phyloP scores from a whole-genome alignment of 2,797 vertebrate genomes.

The Coendou prehensilis region DNA sequence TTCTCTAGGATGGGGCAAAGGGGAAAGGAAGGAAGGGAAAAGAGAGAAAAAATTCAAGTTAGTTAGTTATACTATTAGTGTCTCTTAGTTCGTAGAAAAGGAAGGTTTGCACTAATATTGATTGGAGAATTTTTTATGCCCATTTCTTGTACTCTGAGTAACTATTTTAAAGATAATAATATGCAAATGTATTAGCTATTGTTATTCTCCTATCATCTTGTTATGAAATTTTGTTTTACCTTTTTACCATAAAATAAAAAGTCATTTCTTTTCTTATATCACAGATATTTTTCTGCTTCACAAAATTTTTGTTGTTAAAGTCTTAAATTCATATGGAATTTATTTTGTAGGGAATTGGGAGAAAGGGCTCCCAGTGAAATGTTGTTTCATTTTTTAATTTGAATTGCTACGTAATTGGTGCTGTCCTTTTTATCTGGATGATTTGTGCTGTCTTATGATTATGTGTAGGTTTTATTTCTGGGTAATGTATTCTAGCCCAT shows the following conservation, averaged over 20 bases:
- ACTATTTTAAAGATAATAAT: background rate
- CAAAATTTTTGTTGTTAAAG: background rate
- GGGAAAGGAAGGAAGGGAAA: background rate
- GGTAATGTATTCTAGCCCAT: background rate
- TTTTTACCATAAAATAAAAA: background rate
- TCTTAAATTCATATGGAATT: background rate
- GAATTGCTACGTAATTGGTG: background rate
- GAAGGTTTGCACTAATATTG: background rate
- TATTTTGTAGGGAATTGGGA: background rate
- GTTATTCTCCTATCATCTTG: background rate
- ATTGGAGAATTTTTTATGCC: background rate
- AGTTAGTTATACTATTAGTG: background rate
- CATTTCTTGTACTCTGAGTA: background rate
- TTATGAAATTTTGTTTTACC: background rate
- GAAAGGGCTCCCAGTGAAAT: background rate
- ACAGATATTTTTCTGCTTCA: background rate
- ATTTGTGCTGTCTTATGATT: background rate
- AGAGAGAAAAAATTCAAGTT: background rate
- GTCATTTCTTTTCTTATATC: background rate
- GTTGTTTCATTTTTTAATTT: background rate
- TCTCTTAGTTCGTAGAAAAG: background rate
- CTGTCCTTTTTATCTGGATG: background rate
- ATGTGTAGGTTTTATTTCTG: background rate
- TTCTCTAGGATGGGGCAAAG: background rate
- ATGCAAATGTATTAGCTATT: background rate